phyloP scores from a whole-genome alignment of 2,797 vertebrate genomes.

The Prionace glauca region DNA sequence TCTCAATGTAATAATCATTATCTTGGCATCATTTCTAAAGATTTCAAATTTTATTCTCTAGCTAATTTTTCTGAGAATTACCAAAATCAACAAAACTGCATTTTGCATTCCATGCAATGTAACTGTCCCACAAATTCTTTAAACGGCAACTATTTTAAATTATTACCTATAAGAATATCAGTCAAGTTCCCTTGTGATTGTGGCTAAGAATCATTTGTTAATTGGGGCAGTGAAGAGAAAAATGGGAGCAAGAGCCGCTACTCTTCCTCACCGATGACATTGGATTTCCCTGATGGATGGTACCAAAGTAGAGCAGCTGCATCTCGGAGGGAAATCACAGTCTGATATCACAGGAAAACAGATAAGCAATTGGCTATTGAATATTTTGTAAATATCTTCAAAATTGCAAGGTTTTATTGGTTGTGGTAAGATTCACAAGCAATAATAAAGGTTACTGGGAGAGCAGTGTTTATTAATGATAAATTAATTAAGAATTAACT shows the following conservation, averaged over 20 bases:
- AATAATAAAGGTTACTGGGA: too few relatives aligned
- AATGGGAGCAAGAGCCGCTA: neutral
- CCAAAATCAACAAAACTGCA: neutral
- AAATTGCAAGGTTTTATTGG: too few relatives aligned
- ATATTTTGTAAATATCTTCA: too few relatives aligned
- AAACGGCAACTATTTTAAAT: neutral
- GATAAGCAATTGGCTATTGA: too few relatives aligned
- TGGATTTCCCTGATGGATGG: neutral
- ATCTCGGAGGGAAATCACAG: too few relatives aligned
- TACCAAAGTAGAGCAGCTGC: too few relatives aligned
- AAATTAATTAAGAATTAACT: too few relatives aligned
- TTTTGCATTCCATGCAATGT: neutral
- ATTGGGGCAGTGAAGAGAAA: neutral
- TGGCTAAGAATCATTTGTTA: neutral
- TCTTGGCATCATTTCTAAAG: too few relatives aligned
- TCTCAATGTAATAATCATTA: neutral
- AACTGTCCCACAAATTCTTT: neutral
- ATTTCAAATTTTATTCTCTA: neutral
- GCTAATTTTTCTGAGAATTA: neutral
- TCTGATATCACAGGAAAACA: too few relatives aligned
- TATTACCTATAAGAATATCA: neutral
- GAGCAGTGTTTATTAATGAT: too few relatives aligned
- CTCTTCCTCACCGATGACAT: neutral
- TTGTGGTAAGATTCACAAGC: too few relatives aligned
- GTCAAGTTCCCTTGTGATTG: neutral